phyloP scores from a whole-genome alignment of 1,140 invertebrate species.

The Scaptomyza pallida region DNA sequence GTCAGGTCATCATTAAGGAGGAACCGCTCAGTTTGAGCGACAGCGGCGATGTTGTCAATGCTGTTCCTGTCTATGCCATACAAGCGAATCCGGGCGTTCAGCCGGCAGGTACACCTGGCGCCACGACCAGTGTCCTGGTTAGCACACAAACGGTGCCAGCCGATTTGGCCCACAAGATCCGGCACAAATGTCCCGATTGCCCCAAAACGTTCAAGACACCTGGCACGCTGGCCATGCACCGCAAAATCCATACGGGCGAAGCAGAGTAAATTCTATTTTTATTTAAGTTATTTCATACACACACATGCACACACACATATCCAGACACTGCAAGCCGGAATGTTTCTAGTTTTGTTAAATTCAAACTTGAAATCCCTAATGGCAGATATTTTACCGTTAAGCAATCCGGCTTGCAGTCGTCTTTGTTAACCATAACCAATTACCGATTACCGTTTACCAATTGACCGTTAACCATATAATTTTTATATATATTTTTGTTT shows the following conservation, averaged over 20 bases:
- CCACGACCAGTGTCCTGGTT: conserved; percentile 69
- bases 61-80: conserved; percentile 80
- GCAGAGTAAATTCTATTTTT: conserved; percentile 80
- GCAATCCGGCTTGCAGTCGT: not conserved
- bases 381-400: too few relatives aligned
- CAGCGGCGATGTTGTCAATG: conserved; percentile 64
- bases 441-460: conserved; percentile 16
- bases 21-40: conserved; percentile 76
- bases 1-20: conserved; percentile 78
- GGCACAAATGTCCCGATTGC: conserved; percentile 82
- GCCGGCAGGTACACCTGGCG: conserved; percentile 32
- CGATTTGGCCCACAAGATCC: conserved; percentile 74
- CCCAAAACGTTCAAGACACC: conserved; percentile 82
- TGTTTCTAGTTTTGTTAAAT: not conserved
- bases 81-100: conserved; percentile 70
- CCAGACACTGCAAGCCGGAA: conserved; percentile 6
- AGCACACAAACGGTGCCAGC: conserved; percentile 69
- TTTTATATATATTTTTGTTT: conserved; percentile 64
- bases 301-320: conserved; percentile 1
- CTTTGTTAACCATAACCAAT: not conserved
- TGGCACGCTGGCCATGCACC: conserved; percentile 81
- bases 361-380: too few relatives aligned
- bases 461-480: conserved; percentile 62
- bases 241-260: conserved; percentile 83
- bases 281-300: conserved; percentile 6